Conservation (phyloP, 2,113 vertebrate species). For the Apteryx mantelli region DNA sequence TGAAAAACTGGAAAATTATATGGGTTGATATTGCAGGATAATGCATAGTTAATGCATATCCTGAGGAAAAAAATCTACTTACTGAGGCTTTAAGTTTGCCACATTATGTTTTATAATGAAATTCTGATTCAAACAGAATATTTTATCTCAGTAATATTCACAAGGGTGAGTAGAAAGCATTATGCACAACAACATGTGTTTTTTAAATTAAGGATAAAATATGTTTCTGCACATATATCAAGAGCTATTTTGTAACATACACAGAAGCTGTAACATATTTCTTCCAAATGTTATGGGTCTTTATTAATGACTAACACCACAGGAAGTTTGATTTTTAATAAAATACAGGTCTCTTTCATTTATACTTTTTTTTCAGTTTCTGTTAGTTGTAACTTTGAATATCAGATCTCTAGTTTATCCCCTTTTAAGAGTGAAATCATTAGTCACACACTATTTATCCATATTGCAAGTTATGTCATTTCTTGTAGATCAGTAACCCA, state of each 20-base stretch:
- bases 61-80: background rate
- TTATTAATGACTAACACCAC: background rate
- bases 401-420: background rate
- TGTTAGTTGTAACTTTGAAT: background rate
- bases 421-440: background rate
- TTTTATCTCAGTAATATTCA: background rate
- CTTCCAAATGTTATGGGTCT: background rate
- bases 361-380: background rate
- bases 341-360: background rate
- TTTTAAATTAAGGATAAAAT: slow-evolving; percentile 5
- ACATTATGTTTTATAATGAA: background rate
- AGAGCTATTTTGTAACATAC: background rate
- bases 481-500: background rate
- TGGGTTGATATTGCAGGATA: background rate
- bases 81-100: background rate
- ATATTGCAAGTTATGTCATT: background rate
- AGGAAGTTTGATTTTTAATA: background rate
- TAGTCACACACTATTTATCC: background rate
- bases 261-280: background rate
- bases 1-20: background rate
- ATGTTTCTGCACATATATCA: background rate
- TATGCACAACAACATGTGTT: background rate
- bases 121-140: background rate
- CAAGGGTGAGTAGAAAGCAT: background rate
- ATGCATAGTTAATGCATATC: background rate